Evolutionary conservation across 2,888 invertebrate genomes (phyloP).

Genomic region (Epinotia ramella): DNA sequence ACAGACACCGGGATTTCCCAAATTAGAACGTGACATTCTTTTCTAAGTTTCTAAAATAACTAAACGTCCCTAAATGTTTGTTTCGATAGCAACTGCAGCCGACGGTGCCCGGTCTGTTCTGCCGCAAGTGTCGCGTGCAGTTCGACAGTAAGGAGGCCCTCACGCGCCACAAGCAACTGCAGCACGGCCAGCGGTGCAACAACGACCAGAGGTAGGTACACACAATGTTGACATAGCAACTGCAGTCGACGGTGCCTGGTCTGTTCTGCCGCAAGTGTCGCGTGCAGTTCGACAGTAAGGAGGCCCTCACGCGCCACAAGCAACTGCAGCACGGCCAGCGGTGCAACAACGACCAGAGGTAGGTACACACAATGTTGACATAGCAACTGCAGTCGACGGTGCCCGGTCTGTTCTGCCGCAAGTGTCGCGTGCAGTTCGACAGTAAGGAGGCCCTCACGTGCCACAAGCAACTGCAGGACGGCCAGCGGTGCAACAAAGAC

Average conservation of each 20-base stretch:
- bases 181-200: no score
- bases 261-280: conserved; percentile 21
- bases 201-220: no score
- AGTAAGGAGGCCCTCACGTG: not conserved
- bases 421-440: conserved; percentile 30
- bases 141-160: conserved; percentile 13
- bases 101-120: not conserved
- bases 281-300: conserved; percentile 25
- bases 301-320: not conserved
- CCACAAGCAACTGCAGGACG: not conserved
- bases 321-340: no score
- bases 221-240: not conserved
- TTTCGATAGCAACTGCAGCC: not conserved
- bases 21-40: no score
- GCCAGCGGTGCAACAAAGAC: not conserved
- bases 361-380: not conserved
- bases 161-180: not conserved
- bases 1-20: no score
- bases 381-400: not conserved
- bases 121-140: conserved; percentile 28
- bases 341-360: no score
- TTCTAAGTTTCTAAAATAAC: no score
- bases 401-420: conserved; percentile 8
- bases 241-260: not conserved
- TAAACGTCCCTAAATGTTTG: no score